Evolutionary conservation across 2,113 vertebrate genomes (phyloP), one percentile per base, ranked within the genome.

Genomic region (Aepyceros melampus): DNA sequence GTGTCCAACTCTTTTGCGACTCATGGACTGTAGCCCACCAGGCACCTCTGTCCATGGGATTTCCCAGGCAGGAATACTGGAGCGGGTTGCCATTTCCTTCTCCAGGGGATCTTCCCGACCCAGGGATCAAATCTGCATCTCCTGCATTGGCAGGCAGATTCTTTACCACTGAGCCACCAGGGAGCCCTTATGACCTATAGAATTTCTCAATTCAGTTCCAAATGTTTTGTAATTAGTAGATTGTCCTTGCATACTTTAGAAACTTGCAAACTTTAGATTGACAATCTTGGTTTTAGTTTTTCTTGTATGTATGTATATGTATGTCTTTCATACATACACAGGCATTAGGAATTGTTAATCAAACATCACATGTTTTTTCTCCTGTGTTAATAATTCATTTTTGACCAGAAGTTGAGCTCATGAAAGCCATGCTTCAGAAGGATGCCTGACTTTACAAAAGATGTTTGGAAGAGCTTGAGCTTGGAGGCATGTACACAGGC

Each of bases 171-270:
- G 40, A 25, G 21, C 71, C 23, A 25, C 71, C 36, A 40, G 36
- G 71, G 43, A 43, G 36, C 67, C 64, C 31, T 21, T 67, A n/a
- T 36, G 4, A 67, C 67, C n/a, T 36, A 2, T 19, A 62, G 81
- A 74, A 81, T 86, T 97, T 94, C 88, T 91, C 58, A 74, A 40
- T 53, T 94, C 81, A 94, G 29, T 89, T 62, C 67, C 45, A 64
- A 13, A 25, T 58, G 6, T 85, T 91, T 88, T 91, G 21, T 91
- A 36, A 87, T 89, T 51, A 62, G 45, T 33, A 55, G 76, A 95
- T 62, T 94, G 53, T 78, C 36, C 78, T 96, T 62, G 40, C 33
- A 83, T 85, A 29, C 84, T 92, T 96, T 84, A 78, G 25, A 96
- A 95, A 51, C 29, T 15, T 62, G 60, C 2, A 31, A 31, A 62